phyloP scores from a whole-genome alignment of 2,797 vertebrate species.

The Coregonus ussuriensis region DNA sequence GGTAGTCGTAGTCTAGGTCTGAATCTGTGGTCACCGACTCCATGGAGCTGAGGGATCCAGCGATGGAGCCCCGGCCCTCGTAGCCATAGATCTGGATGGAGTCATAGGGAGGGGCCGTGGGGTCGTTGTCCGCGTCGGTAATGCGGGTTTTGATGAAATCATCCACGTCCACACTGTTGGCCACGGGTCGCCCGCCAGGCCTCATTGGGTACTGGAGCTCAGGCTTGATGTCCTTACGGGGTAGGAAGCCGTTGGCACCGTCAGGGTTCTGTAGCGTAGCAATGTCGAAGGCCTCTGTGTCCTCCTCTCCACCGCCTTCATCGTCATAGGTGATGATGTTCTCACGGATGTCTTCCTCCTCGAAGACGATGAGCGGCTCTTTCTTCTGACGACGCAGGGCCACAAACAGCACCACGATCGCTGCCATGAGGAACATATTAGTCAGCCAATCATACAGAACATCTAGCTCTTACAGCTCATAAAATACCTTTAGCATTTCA shows the following conservation, averaged over 20 bases:
- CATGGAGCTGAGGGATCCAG: constrained; percentile 93
- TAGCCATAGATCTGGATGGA: constrained; percentile 99
- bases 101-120: constrained; percentile 95
- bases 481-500: neutral
- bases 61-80: constrained; percentile 92
- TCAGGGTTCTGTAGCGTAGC: constrained; percentile 97
- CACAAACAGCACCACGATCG: constrained; percentile 92
- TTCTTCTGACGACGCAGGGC: constrained; percentile 95
- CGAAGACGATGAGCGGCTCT: constrained; percentile 93
- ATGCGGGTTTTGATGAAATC: constrained; percentile 97
- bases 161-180: constrained; percentile 92
- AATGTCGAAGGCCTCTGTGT: constrained; percentile 97
- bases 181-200: constrained; percentile 82
- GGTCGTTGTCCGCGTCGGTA: constrained; percentile 92
- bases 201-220: constrained; percentile 89
- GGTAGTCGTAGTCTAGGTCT: constrained; percentile 99
- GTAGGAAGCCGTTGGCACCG: constrained; percentile 93
- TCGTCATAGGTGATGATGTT: constrained; percentile 98
- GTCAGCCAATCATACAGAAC: neutral
- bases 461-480: neutral
- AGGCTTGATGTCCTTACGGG: constrained; percentile 96
- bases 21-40: constrained; percentile 98
- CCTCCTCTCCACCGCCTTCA: constrained; percentile 95
- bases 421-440: constrained; percentile 48
- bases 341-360: constrained; percentile 96